Conservation (phyloP, 2,797 vertebrate species). For the Microctenopoma steveboyesi region DNA sequence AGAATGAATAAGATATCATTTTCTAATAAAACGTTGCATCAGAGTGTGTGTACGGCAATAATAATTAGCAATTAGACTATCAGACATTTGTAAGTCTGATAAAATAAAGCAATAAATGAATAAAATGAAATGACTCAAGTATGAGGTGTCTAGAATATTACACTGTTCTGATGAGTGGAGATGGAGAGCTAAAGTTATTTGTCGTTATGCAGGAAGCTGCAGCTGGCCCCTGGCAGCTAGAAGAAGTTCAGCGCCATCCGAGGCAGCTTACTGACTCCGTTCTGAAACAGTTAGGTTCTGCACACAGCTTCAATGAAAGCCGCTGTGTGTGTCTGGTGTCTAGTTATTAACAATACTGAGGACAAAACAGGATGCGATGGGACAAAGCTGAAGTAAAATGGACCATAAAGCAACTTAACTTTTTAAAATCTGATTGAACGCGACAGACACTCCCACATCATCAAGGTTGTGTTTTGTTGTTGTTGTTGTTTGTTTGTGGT, state of each 20-base stretch:
- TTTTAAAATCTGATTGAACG: constrained; percentile 42
- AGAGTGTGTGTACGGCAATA: constrained; percentile 4
- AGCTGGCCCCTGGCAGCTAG: constrained; percentile 7
- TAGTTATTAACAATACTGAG: constrained; percentile 34
- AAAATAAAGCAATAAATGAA: constrained; percentile 24
- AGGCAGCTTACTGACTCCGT: constrained; percentile 40
- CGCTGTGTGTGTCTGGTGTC: constrained; percentile 8
- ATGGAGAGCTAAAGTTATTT: constrained; percentile 22
- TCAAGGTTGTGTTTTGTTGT: constrained; percentile 19
- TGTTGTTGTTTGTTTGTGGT: constrained; percentile 7
- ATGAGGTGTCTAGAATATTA: constrained; percentile 1
- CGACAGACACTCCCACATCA: constrained; percentile 38
- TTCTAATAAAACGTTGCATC: not conserved
- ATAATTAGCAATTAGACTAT: constrained; percentile 41
- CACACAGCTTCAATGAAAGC: constrained; percentile 41
- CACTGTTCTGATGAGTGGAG: not conserved
- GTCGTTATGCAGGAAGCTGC: constrained; percentile 1
- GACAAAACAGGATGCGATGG: constrained; percentile 21
- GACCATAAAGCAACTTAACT: constrained; percentile 13
- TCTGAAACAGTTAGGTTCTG: constrained; percentile 23
- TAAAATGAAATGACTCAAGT: not conserved
- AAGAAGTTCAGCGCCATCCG: constrained; percentile 45
- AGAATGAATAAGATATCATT: constrained; percentile 27
- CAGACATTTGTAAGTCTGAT: constrained; percentile 38
- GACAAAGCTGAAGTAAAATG: constrained; percentile 27